Base-by-base conservation (phyloP, 2,113 vertebrate species). In the Cottus gobio region DNA sequence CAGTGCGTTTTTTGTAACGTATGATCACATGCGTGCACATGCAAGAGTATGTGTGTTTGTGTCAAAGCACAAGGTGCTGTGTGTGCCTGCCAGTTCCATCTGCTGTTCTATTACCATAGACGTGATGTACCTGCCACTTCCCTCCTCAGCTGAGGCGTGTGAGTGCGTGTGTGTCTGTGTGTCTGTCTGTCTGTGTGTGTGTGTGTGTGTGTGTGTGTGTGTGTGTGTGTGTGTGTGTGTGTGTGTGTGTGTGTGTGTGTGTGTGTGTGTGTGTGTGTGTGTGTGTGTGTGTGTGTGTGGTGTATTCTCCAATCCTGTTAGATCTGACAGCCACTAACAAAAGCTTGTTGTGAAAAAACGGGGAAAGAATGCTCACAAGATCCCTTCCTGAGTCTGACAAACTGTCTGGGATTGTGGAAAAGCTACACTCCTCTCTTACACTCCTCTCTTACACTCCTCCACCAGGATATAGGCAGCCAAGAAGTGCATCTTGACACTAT, bases 51-150 rank as follows among this genome's bases (percentile, higher is more conserved):
- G 92, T 56, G 75, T 78, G 80, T 81, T 63, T 85, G 63, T 87
- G 72, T 91, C 79, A 83, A 89, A 84, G 84, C 84, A 83, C 76
- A 79, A 77, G 70, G 74, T 90, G 83, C 81, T 83, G 73, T 72
- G 77, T 83, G 77, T 80, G 83, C 75, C 82, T 93, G 91, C 90
- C 89, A 93, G 85, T 91, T 89, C 85, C 85, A 91, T 93, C 91
- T 89, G 86, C 81, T 91, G 76, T 88, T 88, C 75, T 88, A 57
- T 90, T 89, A 80, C 87, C 80, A 88, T 84, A 84, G 85, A 91
- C 80, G 89, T 91, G 89, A 87, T 92, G 90, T 93, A 93, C 91
- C 92, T 93, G 90, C 92, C 88, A 90, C 89, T 86, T 90, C 56
- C 71, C 82, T 87, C 84, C 84, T 84, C 84, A 75, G 76, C 79